These are phyloP conservation scores for Dinoponera quadriceps DNA, from an alignment of 1,140 invertebrate species.

Conservation along the genomic window DNA sequence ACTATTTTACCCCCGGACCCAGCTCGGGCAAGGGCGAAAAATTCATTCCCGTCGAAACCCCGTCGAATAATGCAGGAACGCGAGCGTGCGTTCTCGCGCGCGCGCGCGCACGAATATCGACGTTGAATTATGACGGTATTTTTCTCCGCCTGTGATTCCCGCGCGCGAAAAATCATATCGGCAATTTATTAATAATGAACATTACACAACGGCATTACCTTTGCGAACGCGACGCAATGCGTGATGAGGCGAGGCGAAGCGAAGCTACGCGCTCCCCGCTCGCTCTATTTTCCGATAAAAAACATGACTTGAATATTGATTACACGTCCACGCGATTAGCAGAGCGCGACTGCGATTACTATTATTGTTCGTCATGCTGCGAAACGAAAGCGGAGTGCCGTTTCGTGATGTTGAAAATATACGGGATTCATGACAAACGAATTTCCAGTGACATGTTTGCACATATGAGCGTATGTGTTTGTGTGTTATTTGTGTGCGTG, in stretches of 20 bases:
- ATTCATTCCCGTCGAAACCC: constrained; percentile 31
- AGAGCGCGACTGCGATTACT: constrained; percentile 53
- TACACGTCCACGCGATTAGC: constrained; percentile 29
- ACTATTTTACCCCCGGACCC: constrained; percentile 34
- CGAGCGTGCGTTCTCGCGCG: no score
- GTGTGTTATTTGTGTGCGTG: no score
- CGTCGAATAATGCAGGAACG: constrained; percentile 31
- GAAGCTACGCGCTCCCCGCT: neutral
- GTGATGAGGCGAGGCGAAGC: no score
- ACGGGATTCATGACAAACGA: constrained; percentile 13
- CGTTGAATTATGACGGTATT: constrained; percentile 6
- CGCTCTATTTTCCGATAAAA: constrained; percentile 36
- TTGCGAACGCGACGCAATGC: no score
- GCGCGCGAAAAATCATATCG: constrained; percentile 12
- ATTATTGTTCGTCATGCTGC: constrained; percentile 49
- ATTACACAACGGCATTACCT: neutral
- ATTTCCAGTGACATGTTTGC: neutral
- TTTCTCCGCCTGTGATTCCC: neutral
- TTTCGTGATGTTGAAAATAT: constrained; percentile 29
- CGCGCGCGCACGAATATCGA: neutral
- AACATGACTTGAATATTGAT: constrained; percentile 51
- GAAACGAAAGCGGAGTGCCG: constrained; percentile 39
- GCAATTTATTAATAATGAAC: constrained; percentile 48
- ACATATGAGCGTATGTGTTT: neutral
- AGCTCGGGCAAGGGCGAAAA: neutral